Conservation (phyloP, 2,888 invertebrate genomes). For the Agonopterix subpropinquella region DNA sequence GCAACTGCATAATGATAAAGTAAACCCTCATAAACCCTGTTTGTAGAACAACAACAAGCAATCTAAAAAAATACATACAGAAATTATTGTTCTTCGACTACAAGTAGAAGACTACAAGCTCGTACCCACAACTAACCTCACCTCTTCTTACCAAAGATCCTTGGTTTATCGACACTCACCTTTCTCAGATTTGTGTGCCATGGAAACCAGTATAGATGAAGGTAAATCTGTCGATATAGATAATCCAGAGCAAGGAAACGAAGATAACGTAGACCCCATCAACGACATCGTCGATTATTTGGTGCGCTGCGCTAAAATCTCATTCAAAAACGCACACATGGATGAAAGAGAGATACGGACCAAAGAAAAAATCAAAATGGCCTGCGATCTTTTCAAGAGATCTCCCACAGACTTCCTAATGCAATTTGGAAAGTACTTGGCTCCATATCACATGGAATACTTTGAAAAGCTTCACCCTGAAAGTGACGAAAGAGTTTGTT, state of each 20-base stretch:
- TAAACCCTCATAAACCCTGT: no score
- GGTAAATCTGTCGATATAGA: no score
- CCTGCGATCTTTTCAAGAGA: conserved; percentile 76
- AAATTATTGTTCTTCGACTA: no score
- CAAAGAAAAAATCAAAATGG: conserved; percentile 82
- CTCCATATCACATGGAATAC: conserved; percentile 80
- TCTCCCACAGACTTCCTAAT: conserved; percentile 83
- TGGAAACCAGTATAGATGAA: no score
- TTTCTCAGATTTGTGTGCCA: no score
- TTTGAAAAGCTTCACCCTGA: conserved; percentile 68
- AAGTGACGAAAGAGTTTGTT: conserved; percentile 64
- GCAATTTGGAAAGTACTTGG: conserved; percentile 85
- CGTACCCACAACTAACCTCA: no score
- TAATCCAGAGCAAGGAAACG: conserved; percentile 7
- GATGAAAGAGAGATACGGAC: conserved; percentile 83
- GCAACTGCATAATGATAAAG: no score
- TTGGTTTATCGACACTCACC: no score
- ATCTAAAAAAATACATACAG: no score
- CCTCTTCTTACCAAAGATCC: no score
- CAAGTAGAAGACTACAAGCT: no score
- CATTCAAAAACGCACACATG: conserved; percentile 89
- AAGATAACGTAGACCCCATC: conserved; percentile 47
- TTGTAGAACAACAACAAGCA: no score
- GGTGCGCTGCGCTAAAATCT: conserved; percentile 75
- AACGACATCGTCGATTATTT: conserved; percentile 78